These are phyloP conservation scores for Hoplostethus atlanticus DNA, from an alignment of 2,797 vertebrate genomes.

Conservation along the genomic window DNA sequence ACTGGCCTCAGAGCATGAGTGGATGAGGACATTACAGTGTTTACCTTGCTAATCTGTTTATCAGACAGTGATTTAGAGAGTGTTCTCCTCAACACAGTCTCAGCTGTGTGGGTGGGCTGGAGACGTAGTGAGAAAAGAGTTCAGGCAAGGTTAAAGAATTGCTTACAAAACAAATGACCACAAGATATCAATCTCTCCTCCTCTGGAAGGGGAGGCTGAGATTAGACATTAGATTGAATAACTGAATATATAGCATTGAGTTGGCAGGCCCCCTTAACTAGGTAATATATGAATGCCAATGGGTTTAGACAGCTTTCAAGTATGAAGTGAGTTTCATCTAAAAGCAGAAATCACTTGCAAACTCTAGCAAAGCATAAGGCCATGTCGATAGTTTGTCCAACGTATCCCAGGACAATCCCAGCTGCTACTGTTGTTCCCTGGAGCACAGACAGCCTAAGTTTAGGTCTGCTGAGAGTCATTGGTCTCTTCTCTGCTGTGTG, in stretches of 20 bases:
- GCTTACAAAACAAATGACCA: constrained; percentile 20
- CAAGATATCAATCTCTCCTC: constrained; percentile 13
- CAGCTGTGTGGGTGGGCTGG: constrained; percentile 27
- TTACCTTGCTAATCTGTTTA: constrained; percentile 34
- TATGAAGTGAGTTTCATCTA: neutral
- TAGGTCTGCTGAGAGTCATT: constrained; percentile 52
- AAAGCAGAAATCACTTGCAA: neutral
- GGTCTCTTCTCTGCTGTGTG: constrained; percentile 36
- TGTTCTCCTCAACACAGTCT: constrained; percentile 22
- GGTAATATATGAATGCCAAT: neutral
- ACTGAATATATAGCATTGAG: neutral
- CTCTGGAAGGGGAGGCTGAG: neutral
- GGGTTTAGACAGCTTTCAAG: neutral
- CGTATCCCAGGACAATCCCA: constrained; percentile 13
- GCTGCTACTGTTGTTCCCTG: constrained; percentile 43
- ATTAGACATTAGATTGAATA: neutral
- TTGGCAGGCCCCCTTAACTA: neutral
- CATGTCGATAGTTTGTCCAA: constrained; percentile 2
- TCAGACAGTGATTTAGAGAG: constrained; percentile 40
- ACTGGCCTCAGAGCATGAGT: neutral
- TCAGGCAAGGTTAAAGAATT: constrained; percentile 27
- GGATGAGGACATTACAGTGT: constrained; percentile 13
- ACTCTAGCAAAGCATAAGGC: neutral
- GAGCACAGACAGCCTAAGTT: constrained; percentile 45
- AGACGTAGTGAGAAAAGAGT: constrained; percentile 5